A percentile compares a stretch with the other conserved stretches of the same genome.
Conservation (phyloP, 2,113 vertebrate species). For the Aldabrachelys gigantea region DNA sequence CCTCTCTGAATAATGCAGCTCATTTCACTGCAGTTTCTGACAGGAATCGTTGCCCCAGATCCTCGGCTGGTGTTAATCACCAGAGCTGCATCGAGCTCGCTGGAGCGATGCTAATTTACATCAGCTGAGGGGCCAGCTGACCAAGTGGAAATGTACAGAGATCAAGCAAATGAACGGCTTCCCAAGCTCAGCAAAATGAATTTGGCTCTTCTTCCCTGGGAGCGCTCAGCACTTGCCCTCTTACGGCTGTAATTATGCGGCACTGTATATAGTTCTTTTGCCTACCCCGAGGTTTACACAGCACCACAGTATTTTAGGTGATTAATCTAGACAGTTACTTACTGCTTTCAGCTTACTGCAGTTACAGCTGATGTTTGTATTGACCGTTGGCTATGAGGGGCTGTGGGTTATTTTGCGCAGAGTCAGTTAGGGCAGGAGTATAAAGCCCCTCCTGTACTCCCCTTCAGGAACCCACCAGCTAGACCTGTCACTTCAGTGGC, state of each 20-base stretch:
- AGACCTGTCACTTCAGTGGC: not conserved
- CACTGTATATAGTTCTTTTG: not conserved
- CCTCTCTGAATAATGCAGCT: not conserved
- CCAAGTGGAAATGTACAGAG: constrained; percentile 38
- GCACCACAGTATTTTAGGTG: not conserved
- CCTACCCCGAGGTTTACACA: constrained; percentile 16
- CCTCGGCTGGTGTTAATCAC: not conserved
- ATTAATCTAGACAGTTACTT: constrained; percentile 26
- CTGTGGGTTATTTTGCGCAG: not conserved
- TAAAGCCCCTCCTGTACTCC: not conserved
- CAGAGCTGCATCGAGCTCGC: not conserved
- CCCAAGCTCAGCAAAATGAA: constrained; percentile 25
- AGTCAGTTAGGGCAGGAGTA: not conserved
- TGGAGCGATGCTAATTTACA: not conserved
- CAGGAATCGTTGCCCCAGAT: not conserved
- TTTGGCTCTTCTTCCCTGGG: constrained; percentile 8
- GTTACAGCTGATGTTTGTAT: not conserved
- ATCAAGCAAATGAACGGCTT: constrained; percentile 17
- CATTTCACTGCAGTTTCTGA: not conserved
- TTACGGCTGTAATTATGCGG: constrained; percentile 18
- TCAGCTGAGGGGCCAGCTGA: not conserved
- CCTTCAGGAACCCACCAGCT: not conserved
- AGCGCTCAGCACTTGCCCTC: not conserved
- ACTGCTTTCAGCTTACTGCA: not conserved
- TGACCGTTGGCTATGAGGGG: not conserved